Base-by-base conservation (phyloP, 2,888 invertebrate genomes). In the Drosophila glabriapex region DNA sequence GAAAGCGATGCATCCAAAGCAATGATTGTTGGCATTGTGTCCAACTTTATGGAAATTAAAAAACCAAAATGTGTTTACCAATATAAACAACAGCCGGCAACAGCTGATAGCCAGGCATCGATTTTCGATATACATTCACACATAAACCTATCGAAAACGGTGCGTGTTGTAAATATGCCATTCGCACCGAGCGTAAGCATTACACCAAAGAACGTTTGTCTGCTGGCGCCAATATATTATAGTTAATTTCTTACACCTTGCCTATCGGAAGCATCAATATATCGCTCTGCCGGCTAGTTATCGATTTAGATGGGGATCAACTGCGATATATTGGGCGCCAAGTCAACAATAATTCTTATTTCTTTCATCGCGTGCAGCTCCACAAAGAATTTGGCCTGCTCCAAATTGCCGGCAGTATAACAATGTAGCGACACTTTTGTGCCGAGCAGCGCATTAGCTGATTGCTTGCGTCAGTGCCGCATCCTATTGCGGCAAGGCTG, bases 1-100 rank as follows among this genome's bases (percentile, higher is more conserved):
- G 93, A 94, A 25, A 94, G 75, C 4, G 93, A 94, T 16, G 91
- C 91, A 84, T 94, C 93, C 60, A 94, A 78, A 5, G 93, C 93
- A 73, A 94, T 93, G 50, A 94, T 91, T 7, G 93, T 94, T 28
- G 94, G 94, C 94, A 94, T 94, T 58, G 54, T 66, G 22, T 35
- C 19, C 37, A 60, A 54, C 19, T 35, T 54, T 28, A 3, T 14
- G 10, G 14, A 7, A 14, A 31, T 4, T 7, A 19, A 63, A 19
- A 35, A 62, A 62, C 35, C 12, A 35, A 4, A 35, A 39, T 41
- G 28, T 33, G 29, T 37, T 35, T 29, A 31, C 29, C 29, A 46
- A 71, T 37, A 41, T 72, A 77, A 82, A 78, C 82, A 81, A 78
- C 29, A 7, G 28, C 59, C 73, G 68, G 78, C 78, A 81, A 72